phyloP scores from a whole-genome alignment of 2,113 vertebrate genomes.

The Empidonax traillii region DNA sequence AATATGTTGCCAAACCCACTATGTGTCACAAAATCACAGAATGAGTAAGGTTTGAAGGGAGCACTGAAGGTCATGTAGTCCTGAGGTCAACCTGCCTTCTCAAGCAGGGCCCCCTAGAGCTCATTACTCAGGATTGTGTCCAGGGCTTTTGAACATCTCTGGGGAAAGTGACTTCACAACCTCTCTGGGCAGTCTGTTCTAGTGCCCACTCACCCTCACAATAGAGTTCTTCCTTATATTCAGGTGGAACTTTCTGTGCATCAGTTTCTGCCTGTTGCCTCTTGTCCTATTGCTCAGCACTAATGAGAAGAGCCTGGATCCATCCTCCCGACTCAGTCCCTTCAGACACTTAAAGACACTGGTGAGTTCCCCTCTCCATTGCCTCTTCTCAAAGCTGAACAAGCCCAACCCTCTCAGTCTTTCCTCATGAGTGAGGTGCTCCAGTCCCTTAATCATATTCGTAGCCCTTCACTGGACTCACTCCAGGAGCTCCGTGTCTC shows the following conservation, averaged over 20 bases:
- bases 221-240: neutral
- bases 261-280: neutral
- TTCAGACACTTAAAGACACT: neutral
- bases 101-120: neutral
- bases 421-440: neutral
- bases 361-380: neutral
- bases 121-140: neutral
- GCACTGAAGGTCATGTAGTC: neutral
- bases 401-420: neutral
- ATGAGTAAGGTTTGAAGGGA: neutral
- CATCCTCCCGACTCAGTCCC: neutral
- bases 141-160: neutral
- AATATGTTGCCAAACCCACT: neutral
- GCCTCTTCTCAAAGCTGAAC: neutral
- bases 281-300: neutral
- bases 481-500: neutral
- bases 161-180: neutral
- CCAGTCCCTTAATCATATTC: neutral
- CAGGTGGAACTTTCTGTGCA: neutral
- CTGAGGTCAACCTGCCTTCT: neutral
- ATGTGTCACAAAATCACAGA: neutral
- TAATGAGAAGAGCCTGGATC: neutral
- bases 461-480: neutral
- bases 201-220: neutral
- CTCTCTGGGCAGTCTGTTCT: neutral